phyloP scores from a whole-genome alignment of 2,797 vertebrate species.

The Eulemur coronatus region DNA sequence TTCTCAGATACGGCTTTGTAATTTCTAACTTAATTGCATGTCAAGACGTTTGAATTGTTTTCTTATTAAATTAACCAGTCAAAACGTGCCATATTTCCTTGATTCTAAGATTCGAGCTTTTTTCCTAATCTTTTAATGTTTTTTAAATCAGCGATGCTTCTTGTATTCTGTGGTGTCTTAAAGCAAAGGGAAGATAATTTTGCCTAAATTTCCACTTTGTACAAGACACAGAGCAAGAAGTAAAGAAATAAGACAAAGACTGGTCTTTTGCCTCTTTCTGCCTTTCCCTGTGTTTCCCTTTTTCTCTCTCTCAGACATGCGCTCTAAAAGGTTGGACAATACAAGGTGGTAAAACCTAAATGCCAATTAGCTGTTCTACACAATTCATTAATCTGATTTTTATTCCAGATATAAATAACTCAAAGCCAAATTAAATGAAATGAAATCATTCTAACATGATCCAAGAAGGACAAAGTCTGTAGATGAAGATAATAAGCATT shows the following conservation, averaged over 20 bases:
- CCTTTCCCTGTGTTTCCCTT: not conserved
- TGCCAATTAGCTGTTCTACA: not conserved
- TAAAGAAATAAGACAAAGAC: not conserved
- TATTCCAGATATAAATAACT: not conserved
- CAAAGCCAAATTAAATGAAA: not conserved
- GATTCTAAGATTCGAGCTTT: not conserved
- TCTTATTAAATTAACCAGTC: conserved; percentile 16
- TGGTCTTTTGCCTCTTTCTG: not conserved
- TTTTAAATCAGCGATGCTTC: not conserved
- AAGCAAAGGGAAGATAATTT: not conserved
- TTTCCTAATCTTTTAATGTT: not conserved
- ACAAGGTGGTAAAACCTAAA: not conserved
- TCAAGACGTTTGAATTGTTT: conserved; percentile 2
- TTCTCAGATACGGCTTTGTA: not conserved
- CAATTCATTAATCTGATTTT: conserved; percentile 20
- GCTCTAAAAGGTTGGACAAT: not conserved
- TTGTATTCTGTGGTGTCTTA: not conserved
- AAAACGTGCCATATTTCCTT: not conserved
- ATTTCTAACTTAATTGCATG: not conserved
- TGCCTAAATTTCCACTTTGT: not conserved
- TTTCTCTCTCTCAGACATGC: not conserved
- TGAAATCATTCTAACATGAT: conserved; percentile 29
- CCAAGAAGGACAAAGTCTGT: not conserved
- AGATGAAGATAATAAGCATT: not conserved
- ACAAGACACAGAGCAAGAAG: not conserved